Evolutionary conservation across 2,113 vertebrate genomes (phyloP).

Genomic region (Irena cyanogastra): DNA sequence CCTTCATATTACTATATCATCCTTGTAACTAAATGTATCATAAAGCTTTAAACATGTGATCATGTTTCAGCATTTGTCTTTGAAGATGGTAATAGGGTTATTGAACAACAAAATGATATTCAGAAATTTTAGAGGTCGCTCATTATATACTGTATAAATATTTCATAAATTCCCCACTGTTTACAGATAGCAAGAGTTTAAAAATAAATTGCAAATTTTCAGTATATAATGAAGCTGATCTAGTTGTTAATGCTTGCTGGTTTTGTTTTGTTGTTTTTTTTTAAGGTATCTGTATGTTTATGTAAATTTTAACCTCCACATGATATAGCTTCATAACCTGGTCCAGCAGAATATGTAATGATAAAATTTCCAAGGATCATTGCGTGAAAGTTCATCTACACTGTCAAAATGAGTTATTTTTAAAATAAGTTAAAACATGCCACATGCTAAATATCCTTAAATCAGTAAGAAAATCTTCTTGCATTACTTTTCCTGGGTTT

Average conservation of each 20-base stretch:
- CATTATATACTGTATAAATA: slow-evolving; percentile 26
- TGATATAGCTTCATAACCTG: background rate
- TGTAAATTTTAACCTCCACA: background rate
- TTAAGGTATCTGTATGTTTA: background rate
- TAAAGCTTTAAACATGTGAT: background rate
- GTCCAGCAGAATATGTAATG: background rate
- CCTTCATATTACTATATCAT: background rate
- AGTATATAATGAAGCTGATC: background rate
- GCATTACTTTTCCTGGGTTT: background rate
- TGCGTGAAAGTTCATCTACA: background rate
- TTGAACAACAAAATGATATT: slow-evolving; percentile 30
- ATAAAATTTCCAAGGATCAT: background rate
- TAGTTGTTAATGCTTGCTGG: background rate
- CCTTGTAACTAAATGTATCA: background rate
- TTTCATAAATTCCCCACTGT: slow-evolving; percentile 27
- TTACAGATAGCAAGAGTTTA: background rate
- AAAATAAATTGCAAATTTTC: background rate
- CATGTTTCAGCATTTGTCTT: slow-evolving; percentile 15
- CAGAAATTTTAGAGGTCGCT: slow-evolving; percentile 17
- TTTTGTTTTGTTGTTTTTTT: rapidly evolving
- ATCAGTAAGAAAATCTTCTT: background rate
- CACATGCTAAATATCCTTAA: background rate
- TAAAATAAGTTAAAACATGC: background rate
- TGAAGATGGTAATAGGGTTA: background rate
- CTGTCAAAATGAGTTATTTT: background rate